Evolutionary conservation across 35 echinoderm and acorn worm species (phyloP), one percentile per base, ranked within the genome.

Genomic region (Chiridota heheva): DNA sequence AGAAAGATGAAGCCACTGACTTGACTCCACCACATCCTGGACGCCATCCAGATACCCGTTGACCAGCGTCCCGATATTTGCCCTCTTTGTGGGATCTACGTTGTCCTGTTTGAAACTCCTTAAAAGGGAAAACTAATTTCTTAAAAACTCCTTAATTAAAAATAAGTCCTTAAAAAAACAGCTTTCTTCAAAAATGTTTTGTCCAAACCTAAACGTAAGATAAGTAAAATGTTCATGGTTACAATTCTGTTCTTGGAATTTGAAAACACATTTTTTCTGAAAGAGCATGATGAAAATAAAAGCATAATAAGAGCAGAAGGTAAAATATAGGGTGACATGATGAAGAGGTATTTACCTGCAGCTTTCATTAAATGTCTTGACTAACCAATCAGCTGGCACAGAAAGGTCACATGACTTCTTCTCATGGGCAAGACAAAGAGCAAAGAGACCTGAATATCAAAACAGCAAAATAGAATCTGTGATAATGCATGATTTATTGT

Each of bases 81-180:
- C 10, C 29, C 44, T 74, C 24, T 74, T 44, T 32, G 41, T 46
- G 8, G 70, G 6, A 44, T 74, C 70, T 4, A 74, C 43, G 24
- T 74, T 74, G 47, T 26, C 44, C 56, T 74, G 70, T 51, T 74
- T 74, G 30, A 74, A 74, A 74, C 35, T 42, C 20, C 70, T 74
- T 18, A 39, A 69, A 38, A 32, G 22, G 40, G 27, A 66, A 66
- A 31, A 32, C 17, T 36, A 32, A n/a, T n/a, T n/a, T n/a, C n/a
- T n/a, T n/a, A n/a, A n/a, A n/a, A n/a, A n/a, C n/a, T n/a, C n/a
- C n/a, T n/a, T n/a, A n/a, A n/a, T n/a, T n/a, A n/a, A n/a, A n/a
- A n/a, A n/a, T n/a, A n/a, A n/a, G n/a, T n/a, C n/a, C n/a, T n/a
- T n/a, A n/a, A n/a, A n/a, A n/a, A n/a, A n/a, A n/a, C n/a, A n/a